Evolutionary conservation across 92 coral and sea anemone genomes (phyloP).

Genomic region (Parazoanthus darwini): DNA sequence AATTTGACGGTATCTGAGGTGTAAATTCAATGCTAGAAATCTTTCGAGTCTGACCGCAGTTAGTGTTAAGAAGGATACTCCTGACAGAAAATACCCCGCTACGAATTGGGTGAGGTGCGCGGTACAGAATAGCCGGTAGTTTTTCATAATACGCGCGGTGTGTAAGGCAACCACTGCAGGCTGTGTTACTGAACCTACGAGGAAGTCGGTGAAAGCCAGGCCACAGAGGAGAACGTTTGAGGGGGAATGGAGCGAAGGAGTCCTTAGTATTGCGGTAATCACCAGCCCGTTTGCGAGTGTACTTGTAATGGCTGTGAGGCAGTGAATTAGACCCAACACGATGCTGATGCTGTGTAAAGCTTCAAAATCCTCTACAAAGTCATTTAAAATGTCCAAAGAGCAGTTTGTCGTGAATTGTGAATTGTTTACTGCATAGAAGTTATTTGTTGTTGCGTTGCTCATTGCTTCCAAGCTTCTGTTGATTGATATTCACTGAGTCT

Average conservation of each 20-base stretch:
- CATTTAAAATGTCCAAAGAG: conserved; percentile 24
- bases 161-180: background rate
- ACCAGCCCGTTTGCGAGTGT: background rate
- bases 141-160: background rate
- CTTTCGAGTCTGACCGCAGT: conserved; percentile 18
- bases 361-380: background rate
- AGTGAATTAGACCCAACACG: conserved; percentile 9
- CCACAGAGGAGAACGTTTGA: conserved; percentile 15
- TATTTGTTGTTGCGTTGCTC: background rate
- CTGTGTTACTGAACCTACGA: conserved; percentile 4
- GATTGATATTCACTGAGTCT: too few species aligned
- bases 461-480: background rate
- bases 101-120: background rate
- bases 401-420: background rate
- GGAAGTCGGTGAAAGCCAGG: conserved; percentile 3
- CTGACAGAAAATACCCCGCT: background rate
- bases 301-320: background rate
- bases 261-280: background rate
- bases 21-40: background rate
- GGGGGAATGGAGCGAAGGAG: conserved; percentile 9
- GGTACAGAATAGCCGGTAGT: background rate
- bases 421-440: too few species aligned
- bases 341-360: background rate
- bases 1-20: background rate
- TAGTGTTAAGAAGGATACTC: background rate